Percentiles rank a stretch among this genome's conserved stretches.
phyloP scores from a whole-genome alignment of 2,888 invertebrate species.

The Stenchaetothrips biformis region DNA sequence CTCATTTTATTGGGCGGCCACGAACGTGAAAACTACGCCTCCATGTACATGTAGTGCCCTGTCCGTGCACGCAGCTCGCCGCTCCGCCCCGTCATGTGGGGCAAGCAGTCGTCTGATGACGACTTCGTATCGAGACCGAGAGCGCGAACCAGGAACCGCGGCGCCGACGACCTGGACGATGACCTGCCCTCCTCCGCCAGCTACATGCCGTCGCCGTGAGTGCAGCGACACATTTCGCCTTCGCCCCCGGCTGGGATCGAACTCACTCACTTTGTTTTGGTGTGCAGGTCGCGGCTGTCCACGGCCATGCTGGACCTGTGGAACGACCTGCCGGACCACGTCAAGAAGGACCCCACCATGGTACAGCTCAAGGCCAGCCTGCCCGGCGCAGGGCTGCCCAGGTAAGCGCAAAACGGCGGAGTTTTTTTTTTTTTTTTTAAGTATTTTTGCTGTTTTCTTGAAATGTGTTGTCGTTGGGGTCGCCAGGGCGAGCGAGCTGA shows the following conservation, averaged over 20 bases:
- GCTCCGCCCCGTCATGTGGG: neutral
- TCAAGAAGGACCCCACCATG: conserved; percentile 61
- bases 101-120: neutral
- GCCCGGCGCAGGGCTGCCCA: conserved; percentile 42
- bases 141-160: neutral
- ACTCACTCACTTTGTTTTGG: neutral
- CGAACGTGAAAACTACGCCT: too few relatives aligned
- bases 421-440: neutral
- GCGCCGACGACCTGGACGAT: conserved; percentile 3
- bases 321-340: conserved; percentile 60
- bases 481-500: neutral
- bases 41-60: too few relatives aligned
- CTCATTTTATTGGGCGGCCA: too few relatives aligned
- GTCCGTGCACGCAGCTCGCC: neutral
- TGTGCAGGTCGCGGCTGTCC: neutral
- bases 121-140: neutral
- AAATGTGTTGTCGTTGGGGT: too few relatives aligned
- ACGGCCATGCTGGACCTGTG: conserved; percentile 52
- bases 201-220: neutral
- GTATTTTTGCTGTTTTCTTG: too few relatives aligned
- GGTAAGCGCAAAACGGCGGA: neutral
- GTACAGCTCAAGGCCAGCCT: conserved; percentile 57
- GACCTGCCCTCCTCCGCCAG: neutral
- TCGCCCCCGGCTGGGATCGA: too few relatives aligned
- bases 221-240: neutral